These are phyloP conservation scores for Cancer borealis DNA, from an alignment of 2,888 invertebrate species.

Conservation along the genomic window DNA sequence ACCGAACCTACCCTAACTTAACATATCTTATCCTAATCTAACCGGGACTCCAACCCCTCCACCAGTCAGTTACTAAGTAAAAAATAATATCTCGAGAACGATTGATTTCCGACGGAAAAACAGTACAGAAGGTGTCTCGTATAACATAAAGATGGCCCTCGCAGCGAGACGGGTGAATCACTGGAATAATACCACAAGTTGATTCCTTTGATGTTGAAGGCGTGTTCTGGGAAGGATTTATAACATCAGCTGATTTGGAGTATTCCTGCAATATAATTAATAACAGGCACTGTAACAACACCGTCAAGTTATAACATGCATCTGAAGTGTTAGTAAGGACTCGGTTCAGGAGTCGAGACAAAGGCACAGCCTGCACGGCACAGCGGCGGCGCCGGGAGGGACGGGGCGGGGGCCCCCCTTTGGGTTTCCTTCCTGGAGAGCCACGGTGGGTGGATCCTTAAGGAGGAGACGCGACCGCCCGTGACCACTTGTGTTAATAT, in stretches of 20 bases:
- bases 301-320: too few species aligned
- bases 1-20: too few species aligned
- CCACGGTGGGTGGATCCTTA: neutral
- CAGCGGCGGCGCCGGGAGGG: neutral
- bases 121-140: too few species aligned
- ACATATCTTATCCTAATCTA: too few species aligned
- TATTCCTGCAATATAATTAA: neutral
- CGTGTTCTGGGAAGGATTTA: neutral
- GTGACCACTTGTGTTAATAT: slow-evolving; percentile 3
- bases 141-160: too few species aligned
- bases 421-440: neutral
- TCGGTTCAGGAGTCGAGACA: neutral
- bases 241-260: neutral
- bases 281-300: neutral
- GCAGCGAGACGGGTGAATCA: too few species aligned
- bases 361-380: neutral
- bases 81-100: too few species aligned
- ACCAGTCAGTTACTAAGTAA: too few species aligned
- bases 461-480: slow-evolving; percentile 10
- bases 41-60: too few species aligned
- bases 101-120: too few species aligned
- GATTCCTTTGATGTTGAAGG: neutral
- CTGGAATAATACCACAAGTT: neutral
- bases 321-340: neutral
- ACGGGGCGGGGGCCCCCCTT: neutral